phyloP scores from a whole-genome alignment of 2,888 invertebrate species.

The Achlya flavicornis region DNA sequence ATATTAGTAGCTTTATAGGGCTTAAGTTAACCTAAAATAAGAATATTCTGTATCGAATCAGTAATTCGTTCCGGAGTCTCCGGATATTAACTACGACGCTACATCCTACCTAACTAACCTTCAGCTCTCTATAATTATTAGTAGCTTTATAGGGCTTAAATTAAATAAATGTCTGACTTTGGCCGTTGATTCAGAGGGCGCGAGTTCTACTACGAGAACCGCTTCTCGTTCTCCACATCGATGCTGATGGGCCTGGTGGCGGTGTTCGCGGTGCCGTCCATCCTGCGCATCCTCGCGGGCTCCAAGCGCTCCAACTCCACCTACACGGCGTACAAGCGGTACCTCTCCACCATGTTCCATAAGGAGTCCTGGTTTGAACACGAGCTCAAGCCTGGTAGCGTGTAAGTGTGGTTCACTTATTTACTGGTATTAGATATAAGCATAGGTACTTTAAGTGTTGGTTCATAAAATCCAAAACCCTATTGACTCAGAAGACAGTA shows the following conservation, averaged over 20 bases:
- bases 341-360: conserved; percentile 91
- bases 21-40: background rate
- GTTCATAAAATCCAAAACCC: too few species aligned
- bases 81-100: too few species aligned
- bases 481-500: too few species aligned
- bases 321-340: conserved; percentile 90
- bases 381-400: conserved; percentile 85
- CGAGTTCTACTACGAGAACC: conserved; percentile 87
- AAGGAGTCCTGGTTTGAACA: conserved; percentile 91
- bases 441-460: too few species aligned
- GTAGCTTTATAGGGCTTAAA: background rate
- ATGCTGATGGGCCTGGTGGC: conserved; percentile 91
- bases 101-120: too few species aligned
- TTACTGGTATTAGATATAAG: too few species aligned
- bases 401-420: conserved; percentile 64
- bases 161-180: background rate
- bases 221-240: conserved; percentile 87
- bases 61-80: too few species aligned
- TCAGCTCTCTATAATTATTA: too few species aligned
- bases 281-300: conserved; percentile 87
- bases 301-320: conserved; percentile 87
- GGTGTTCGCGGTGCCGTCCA: conserved; percentile 89
- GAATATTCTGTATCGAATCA: too few species aligned
- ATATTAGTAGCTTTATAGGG: background rate
- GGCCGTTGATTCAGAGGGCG: conserved; percentile 85